These are phyloP conservation scores for Aleiodes sp. DNA, from an alignment of 1,140 invertebrate species.

Conservation along the genomic window DNA sequence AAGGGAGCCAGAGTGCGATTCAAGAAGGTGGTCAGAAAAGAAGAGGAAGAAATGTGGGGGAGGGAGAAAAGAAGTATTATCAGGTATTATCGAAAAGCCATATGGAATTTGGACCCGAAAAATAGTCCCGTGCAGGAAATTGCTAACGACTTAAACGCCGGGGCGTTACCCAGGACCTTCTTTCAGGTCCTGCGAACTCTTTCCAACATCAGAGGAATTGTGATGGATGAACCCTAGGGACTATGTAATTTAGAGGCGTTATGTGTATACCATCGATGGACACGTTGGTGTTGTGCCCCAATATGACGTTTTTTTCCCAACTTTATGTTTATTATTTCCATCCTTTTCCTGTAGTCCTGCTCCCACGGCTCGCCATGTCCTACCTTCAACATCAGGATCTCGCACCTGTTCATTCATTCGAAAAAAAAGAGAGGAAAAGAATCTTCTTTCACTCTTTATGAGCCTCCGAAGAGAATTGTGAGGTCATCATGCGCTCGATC, in stretches of 20 bases:
- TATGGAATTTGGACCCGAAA: slow-evolving; percentile 63
- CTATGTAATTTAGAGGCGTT: slow-evolving; percentile 65
- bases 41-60: background rate
- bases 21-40: background rate
- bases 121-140: slow-evolving; percentile 65
- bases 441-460: background rate
- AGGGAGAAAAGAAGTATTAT: slow-evolving; percentile 48
- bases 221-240: slow-evolving; percentile 62
- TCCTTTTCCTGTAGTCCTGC: background rate
- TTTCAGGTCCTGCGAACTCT: slow-evolving; percentile 34
- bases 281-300: slow-evolving; percentile 30
- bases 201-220: slow-evolving; percentile 3
- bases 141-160: slow-evolving; percentile 66
- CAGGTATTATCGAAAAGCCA: slow-evolving; percentile 58
- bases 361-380: background rate
- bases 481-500: background rate
- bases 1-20: background rate
- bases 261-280: slow-evolving; percentile 60
- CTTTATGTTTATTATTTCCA: too few relatives aligned
- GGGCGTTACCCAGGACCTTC: slow-evolving; percentile 56
- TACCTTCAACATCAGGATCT: background rate
- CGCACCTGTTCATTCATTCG: background rate
- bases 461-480: background rate
- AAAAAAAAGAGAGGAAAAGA: too few relatives aligned
- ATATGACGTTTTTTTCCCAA: slow-evolving; percentile 6